Evolutionary conservation across 37 sponge, comb jelly and placozoan species (phyloP).

Genomic region (Halichondria panicea): DNA sequence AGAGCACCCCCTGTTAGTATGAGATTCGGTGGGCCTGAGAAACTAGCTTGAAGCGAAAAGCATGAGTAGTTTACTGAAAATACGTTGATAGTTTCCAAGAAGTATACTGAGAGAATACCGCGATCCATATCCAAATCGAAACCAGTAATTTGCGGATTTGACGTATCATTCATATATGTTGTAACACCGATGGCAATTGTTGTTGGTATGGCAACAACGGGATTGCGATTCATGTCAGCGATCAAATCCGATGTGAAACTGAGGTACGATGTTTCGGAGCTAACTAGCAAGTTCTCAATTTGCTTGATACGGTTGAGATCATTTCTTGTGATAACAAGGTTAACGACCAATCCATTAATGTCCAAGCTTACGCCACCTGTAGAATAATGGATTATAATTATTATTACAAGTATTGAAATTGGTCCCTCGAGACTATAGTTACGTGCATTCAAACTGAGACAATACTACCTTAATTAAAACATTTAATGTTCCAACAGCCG

Average conservation of each 20-base stretch:
- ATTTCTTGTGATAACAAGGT: slow-evolving; percentile 66
- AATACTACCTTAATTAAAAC: no score
- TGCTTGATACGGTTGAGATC: slow-evolving; percentile 77
- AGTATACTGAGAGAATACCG: slow-evolving; percentile 72
- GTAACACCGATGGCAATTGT: slow-evolving; percentile 20
- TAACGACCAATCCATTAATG: slow-evolving; percentile 58
- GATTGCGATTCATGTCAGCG: slow-evolving; percentile 73
- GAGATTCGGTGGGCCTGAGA: slow-evolving; percentile 21
- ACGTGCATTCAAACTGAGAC: no score
- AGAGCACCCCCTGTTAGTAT: slow-evolving; percentile 72
- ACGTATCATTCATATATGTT: slow-evolving; percentile 40
- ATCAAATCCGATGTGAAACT: slow-evolving; percentile 48
- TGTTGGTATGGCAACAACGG: slow-evolving; percentile 28
- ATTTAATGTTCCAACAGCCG: no score
- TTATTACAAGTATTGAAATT: not conserved
- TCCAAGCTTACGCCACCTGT: slow-evolving; percentile 68
- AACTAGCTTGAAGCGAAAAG: slow-evolving; percentile 50
- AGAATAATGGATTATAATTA: not conserved
- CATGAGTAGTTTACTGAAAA: slow-evolving; percentile 67
- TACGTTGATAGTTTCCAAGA: slow-evolving; percentile 73
- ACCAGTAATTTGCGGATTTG: slow-evolving; percentile 47
- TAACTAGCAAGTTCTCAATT: slow-evolving; percentile 54
- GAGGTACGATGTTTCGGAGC: slow-evolving; percentile 44
- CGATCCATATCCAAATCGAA: slow-evolving; percentile 88
- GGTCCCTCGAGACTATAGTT: no score